Evolutionary conservation across 1,140 invertebrate genomes (phyloP), one percentile per base, ranked within the genome.

Genomic region (Cydia pomonella): DNA sequence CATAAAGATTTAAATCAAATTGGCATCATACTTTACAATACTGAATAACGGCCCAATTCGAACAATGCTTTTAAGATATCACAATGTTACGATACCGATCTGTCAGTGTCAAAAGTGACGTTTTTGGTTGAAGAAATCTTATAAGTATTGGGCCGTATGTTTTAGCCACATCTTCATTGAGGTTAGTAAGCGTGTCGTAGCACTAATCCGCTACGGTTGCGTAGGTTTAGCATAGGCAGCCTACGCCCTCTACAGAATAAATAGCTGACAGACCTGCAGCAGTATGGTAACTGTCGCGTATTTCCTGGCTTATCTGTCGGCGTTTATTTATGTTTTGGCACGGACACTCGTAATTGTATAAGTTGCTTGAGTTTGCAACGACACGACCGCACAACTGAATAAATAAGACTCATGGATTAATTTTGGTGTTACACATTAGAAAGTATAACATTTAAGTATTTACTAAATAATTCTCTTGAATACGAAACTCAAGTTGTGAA

Each of bases 281-380:
- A 69, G 64, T 69, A 33, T 69, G 41, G 9, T 33, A 69, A 38
- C 27, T 41, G 64, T 33, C 27, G n/a, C 27, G 29, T 18, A 41
- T 69, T 69, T 69, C 64, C 64, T n/a, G 64, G 18, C 27, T 41
- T 69, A 33, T 33, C 33, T 33, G 64, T 9, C 12, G 27, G 1
- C 27, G 29, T 69, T 69, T 69, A 69, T 69, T 69, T 69, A 69
- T 69, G 64, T 69, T 69, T 69, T 69, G 64, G 64, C 64, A 69
- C 29, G n/a, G 18, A 69, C 16, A 18, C 64, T 18, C 63, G 63
- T 13, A 16, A 33, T 29, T 66, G 63, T 66, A 66, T 66, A 66
- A 66, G 63, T 33, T 13, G 13, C 62, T 66, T 25, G 44, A 27
- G 44, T 75, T 74, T 21, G 13, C 59, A 47, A 47, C 12, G 27